Evolutionary conservation across 2,888 invertebrate species (phyloP), one percentile per base, ranked within the genome.

Genomic region (Macrophya annulata): DNA sequence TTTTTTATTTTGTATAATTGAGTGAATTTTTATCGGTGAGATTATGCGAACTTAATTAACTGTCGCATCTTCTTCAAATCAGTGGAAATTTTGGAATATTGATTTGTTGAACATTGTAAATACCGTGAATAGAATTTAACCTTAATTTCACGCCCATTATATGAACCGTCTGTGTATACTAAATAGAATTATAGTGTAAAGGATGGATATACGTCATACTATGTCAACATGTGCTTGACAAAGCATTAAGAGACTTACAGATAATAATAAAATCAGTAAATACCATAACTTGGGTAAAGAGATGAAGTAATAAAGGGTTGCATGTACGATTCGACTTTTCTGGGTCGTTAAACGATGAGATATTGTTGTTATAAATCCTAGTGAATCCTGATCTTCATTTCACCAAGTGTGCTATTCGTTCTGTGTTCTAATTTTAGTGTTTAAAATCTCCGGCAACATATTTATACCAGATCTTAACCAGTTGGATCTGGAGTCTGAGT

Each of bases 401-500:
- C 68, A 37, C 10, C 68, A 17, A 68, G 68, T 37, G 37, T 68
- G 68, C 37, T 68, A 12, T n/a, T n/a, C n/a, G 62, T 62, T 68
- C 37, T 74, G 45, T 12, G 21, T 10, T 74, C 45, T 43, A 74
- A 74, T 74, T 43, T 21, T 74, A 45, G 10, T n/a, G 45, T 74
- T n/a, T 9, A 45, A 25, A 74, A 21, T 45, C 5, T 74, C 37
- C 12, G 10, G 25, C 71, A n/a, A 17, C 40, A 71, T 71, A 71
- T 71, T 71, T 40, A 31, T 71, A 74, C 72, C 31, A 15, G 25
- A 17, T 31, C 77, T 51, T 37, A 31, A 4, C 55, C 55, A 51
- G 77, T 31, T 55, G 77, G 55, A 77, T 55, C 55, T 37, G 21
- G 31, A 77, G 31, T 37, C 77, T 74, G 25, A 45, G 45, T 45